phyloP scores from a whole-genome alignment of 2,888 invertebrate species.

The Sipunculus nudus region DNA sequence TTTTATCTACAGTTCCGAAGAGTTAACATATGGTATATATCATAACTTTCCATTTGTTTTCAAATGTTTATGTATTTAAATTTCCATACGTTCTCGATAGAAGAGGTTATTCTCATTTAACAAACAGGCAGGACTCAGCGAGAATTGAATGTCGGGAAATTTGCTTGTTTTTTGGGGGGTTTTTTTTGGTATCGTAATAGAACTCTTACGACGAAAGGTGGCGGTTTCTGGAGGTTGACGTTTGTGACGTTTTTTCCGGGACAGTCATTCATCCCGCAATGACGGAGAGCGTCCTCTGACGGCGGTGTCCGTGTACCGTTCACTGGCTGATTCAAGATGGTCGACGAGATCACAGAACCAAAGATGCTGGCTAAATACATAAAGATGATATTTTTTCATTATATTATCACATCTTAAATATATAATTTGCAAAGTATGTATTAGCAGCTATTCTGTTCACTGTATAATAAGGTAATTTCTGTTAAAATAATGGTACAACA shows the following conservation, averaged over 20 bases:
- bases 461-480: too few relatives aligned
- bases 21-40: too few relatives aligned
- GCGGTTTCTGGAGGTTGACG: constrained; percentile 77
- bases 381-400: too few relatives aligned
- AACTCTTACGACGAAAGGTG: constrained; percentile 70
- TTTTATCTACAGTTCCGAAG: too few relatives aligned
- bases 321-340: constrained; percentile 21
- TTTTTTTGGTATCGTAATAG: background rate
- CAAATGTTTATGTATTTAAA: too few relatives aligned
- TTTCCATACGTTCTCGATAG: too few relatives aligned
- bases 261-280: constrained; percentile 66
- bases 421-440: background rate
- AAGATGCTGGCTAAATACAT: constrained; percentile 33
- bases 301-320: background rate
- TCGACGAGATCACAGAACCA: constrained; percentile 47
- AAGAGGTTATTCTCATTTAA: too few relatives aligned
- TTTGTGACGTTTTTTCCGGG: constrained; percentile 66
- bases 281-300: background rate
- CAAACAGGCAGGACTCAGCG: background rate
- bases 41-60: too few relatives aligned
- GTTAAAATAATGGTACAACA: too few relatives aligned
- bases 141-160: background rate
- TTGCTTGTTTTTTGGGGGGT: background rate
- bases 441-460: too few relatives aligned
- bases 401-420: too few relatives aligned